Percentiles rank a stretch among this genome's conserved stretches.
phyloP scores from a whole-genome alignment of 2,113 vertebrate genomes.

The Thinocorus orbignyianus region DNA sequence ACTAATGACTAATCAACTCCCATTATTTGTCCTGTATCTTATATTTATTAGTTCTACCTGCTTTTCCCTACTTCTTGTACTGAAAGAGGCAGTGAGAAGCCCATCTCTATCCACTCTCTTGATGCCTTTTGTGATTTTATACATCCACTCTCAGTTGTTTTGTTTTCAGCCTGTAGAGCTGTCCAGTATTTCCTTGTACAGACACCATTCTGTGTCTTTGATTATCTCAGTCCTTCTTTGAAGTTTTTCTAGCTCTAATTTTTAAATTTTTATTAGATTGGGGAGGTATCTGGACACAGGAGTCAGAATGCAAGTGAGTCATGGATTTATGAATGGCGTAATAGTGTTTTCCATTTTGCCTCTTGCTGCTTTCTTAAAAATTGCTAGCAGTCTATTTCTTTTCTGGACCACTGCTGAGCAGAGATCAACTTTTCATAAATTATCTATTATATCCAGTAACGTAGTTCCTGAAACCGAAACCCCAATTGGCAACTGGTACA shows the following conservation, averaged over 20 bases:
- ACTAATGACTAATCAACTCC: neutral
- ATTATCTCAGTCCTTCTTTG: neutral
- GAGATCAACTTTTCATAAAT: neutral
- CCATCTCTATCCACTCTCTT: neutral
- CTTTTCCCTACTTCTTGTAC: neutral
- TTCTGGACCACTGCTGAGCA: neutral
- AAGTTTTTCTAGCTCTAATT: neutral
- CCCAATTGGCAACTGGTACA: neutral
- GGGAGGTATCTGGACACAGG: neutral
- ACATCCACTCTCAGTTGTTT: neutral
- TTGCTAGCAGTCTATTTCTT: neutral
- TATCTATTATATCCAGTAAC: too few species aligned
- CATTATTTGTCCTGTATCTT: neutral
- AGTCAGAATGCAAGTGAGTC: neutral
- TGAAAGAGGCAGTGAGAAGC: neutral
- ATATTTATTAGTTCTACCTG: neutral
- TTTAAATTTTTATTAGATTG: neutral
- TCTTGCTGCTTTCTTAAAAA: neutral
- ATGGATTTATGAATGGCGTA: neutral
- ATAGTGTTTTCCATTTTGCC: neutral
- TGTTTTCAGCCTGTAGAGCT: neutral
- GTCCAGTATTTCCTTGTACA: neutral
- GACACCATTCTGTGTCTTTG: neutral
- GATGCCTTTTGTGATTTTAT: neutral
- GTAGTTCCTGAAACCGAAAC: too few species aligned